Conservation (phyloP, 2,797 vertebrate genomes). For the Acipenser oxyrinchus region DNA sequence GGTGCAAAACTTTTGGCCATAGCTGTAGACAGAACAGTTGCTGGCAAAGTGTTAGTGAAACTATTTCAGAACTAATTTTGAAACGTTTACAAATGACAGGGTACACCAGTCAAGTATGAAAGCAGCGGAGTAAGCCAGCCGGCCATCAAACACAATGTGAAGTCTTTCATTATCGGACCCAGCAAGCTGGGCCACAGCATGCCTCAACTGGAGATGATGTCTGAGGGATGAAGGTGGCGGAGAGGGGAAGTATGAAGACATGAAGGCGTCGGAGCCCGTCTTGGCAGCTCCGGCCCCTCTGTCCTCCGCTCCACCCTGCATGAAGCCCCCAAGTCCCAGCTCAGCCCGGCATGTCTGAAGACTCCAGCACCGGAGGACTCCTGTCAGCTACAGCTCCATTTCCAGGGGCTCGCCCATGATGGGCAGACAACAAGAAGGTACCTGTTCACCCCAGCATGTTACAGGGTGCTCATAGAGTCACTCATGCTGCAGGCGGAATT, state of each 20-base stretch:
- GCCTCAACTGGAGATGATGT: slow-evolving; percentile 75
- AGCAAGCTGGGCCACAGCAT: slow-evolving; percentile 75
- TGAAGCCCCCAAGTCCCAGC: slow-evolving; percentile 81
- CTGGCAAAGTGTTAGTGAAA: too few species aligned
- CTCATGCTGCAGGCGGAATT: too few species aligned
- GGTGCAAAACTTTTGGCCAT: too few species aligned
- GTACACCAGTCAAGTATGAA: slow-evolving; percentile 73
- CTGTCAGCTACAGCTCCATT: slow-evolving; percentile 80
- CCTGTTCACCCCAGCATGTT: background rate
- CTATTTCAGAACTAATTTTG: too few species aligned
- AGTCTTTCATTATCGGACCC: slow-evolving; percentile 90
- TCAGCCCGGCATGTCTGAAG: slow-evolving; percentile 91
- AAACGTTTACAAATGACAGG: slow-evolving; percentile 36
- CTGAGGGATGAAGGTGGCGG: slow-evolving; percentile 59
- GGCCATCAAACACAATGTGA: slow-evolving; percentile 95
- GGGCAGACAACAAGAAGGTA: slow-evolving; percentile 77
- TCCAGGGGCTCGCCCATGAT: slow-evolving; percentile 91
- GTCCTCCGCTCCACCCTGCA: slow-evolving; percentile 91
- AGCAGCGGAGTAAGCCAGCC: slow-evolving; percentile 70
- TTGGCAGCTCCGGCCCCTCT: slow-evolving; percentile 83
- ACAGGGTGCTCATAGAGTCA: too few species aligned
- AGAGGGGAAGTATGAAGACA: slow-evolving; percentile 85
- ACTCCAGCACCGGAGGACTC: slow-evolving; percentile 83
- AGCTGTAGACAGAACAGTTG: background rate
- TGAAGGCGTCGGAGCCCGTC: slow-evolving; percentile 65